Evolutionary conservation across 2,797 vertebrate genomes (phyloP).

Genomic region (Eulemur mongoz): DNA sequence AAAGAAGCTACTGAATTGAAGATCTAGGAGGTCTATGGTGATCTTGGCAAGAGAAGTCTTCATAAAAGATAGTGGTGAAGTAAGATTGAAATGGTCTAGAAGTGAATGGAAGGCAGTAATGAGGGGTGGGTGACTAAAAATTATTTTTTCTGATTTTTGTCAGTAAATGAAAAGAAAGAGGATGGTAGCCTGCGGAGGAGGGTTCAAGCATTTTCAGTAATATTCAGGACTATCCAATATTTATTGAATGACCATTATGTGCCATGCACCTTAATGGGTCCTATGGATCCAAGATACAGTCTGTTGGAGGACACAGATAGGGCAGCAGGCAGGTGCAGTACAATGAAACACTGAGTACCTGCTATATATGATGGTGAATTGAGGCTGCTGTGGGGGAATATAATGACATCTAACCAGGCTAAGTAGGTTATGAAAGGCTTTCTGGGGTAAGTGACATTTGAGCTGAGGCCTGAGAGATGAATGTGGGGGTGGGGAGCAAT

Average conservation of each 20-base stretch:
- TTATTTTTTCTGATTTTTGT: background rate
- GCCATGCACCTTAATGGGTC: background rate
- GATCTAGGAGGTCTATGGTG: background rate
- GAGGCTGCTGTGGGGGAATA: background rate
- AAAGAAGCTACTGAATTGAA: background rate
- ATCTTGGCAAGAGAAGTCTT: background rate
- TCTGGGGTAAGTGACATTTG: background rate
- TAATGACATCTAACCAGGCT: background rate
- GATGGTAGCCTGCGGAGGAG: background rate
- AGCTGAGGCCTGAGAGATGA: background rate
- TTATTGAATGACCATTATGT: background rate
- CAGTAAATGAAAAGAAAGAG: conserved; percentile 11
- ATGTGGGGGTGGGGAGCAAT: background rate
- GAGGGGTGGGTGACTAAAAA: background rate
- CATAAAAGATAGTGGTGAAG: background rate
- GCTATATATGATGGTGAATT: background rate
- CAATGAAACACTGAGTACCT: background rate
- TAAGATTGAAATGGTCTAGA: background rate
- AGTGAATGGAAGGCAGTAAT: background rate
- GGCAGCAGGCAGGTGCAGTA: background rate
- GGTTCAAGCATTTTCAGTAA: background rate
- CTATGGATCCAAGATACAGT: background rate
- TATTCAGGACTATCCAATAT: background rate
- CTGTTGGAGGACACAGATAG: background rate
- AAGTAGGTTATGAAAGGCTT: background rate